Conservation (phyloP, 2,797 vertebrate genomes). For the Dallia pectoralis region DNA sequence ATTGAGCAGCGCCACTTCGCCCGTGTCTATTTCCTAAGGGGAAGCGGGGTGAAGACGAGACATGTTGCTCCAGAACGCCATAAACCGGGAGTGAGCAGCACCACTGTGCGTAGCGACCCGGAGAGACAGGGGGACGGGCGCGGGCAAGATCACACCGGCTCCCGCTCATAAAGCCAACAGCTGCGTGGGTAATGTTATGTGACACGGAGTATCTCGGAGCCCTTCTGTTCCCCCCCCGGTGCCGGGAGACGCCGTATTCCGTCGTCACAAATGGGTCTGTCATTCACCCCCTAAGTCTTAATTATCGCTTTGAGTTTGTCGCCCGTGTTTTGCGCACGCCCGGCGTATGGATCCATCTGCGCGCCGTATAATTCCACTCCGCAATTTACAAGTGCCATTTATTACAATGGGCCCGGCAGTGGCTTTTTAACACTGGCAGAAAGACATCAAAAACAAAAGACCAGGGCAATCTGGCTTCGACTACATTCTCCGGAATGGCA, state of each 20-base stretch:
- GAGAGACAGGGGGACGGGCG: conserved; percentile 19
- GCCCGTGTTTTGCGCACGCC: conserved; percentile 60
- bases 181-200: conserved; percentile 81
- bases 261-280: conserved; percentile 74
- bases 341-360: conserved; percentile 69
- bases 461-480: conserved; percentile 66
- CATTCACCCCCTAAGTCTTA: conserved; percentile 80
- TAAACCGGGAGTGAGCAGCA: conserved; percentile 50
- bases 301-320: conserved; percentile 71
- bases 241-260: conserved; percentile 70
- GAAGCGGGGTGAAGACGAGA: not conserved
- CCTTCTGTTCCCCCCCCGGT: conserved; percentile 74
- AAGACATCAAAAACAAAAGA: conserved; percentile 62
- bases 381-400: conserved; percentile 75
- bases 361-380: conserved; percentile 69
- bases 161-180: conserved; percentile 76
- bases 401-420: conserved; percentile 68
- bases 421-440: conserved; percentile 67
- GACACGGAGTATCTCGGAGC: conserved; percentile 72
- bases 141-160: conserved; percentile 59
- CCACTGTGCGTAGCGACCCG: conserved; percentile 29
- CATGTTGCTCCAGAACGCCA: conserved; percentile 33
- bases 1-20: not conserved
- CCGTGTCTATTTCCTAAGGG: conserved; percentile 4
- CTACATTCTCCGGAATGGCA: conserved; percentile 18